Percentiles rank a stretch among this genome's conserved stretches.
These are phyloP conservation scores for Arenicola marina DNA, from an alignment of 2,888 invertebrate species.

Conservation along the genomic window DNA sequence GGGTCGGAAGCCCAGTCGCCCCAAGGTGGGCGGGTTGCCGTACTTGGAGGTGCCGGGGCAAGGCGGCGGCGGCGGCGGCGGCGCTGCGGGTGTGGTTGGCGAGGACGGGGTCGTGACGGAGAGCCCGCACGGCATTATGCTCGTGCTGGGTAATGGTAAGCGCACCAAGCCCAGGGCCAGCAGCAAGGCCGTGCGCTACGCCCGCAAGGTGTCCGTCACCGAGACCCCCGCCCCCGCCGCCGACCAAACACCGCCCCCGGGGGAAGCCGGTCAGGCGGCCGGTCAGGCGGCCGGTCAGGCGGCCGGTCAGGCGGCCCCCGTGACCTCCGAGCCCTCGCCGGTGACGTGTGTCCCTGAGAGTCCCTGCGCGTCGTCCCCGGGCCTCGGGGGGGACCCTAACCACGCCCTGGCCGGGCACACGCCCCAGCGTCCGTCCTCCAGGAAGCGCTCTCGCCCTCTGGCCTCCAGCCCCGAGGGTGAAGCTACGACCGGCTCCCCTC, in stretches of 20 bases:
- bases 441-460: no score
- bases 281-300: background rate
- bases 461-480: no score
- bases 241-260: background rate
- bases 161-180: slow-evolving; percentile 18
- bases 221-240: background rate
- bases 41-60: no score
- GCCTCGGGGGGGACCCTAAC: no score
- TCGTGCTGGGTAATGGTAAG: slow-evolving; percentile 27
- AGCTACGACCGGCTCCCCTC: no score
- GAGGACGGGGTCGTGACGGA: background rate
- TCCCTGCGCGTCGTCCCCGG: no score
- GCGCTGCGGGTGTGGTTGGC: background rate
- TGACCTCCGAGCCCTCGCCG: no score
- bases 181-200: background rate
- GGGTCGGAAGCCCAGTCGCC: background rate
- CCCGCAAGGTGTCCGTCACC: background rate
- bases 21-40: background rate
- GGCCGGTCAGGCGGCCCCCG: no score
- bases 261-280: background rate
- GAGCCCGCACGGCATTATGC: slow-evolving; percentile 29
- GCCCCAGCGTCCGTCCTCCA: no score
- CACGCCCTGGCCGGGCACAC: no score
- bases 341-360: no score
- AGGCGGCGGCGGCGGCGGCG: no score